Percentiles rank a stretch among this genome's conserved stretches.
These are phyloP conservation scores for Anastrepha obliqua DNA, from an alignment of 1,140 invertebrate species.

Conservation along the genomic window DNA sequence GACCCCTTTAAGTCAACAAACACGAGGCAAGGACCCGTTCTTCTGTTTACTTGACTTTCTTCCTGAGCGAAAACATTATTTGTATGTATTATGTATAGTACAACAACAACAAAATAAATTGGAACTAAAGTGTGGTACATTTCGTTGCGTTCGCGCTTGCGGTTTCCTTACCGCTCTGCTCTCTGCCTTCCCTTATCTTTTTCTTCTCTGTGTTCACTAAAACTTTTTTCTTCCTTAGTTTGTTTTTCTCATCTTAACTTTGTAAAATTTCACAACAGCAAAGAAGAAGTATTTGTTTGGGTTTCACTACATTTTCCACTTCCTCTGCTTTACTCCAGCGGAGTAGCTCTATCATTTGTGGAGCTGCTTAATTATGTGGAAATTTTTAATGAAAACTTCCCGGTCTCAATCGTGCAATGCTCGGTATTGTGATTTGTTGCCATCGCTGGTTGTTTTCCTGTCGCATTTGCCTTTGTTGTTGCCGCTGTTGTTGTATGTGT, in stretches of 20 bases:
- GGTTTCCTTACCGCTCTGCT: neutral
- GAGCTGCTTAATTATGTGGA: constrained; percentile 46
- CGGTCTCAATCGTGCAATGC: neutral
- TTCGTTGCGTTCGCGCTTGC: constrained; percentile 33
- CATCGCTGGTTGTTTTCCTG: neutral
- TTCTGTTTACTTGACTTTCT: constrained; percentile 2
- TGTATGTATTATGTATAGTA: neutral
- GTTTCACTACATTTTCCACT: neutral
- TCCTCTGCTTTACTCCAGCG: neutral
- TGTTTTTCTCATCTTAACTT: constrained; percentile 42
- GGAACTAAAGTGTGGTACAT: constrained; percentile 31
- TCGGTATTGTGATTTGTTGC: constrained; percentile 27
- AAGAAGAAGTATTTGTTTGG: constrained; percentile 24
- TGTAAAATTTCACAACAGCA: constrained; percentile 20
- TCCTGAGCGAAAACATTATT: neutral
- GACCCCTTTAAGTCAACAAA: neutral
- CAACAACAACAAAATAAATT: constrained; percentile 38
- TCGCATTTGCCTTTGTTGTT: neutral
- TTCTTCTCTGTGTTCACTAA: neutral
- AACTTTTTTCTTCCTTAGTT: constrained; percentile 9
- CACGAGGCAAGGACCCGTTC: neutral
- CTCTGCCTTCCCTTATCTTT: neutral
- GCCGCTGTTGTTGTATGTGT: neutral
- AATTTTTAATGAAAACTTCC: constrained; percentile 48
- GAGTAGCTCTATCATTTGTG: constrained; percentile 47